Base-by-base conservation (phyloP, 2,113 vertebrate species). In the Phoenicopterus ruber region DNA sequence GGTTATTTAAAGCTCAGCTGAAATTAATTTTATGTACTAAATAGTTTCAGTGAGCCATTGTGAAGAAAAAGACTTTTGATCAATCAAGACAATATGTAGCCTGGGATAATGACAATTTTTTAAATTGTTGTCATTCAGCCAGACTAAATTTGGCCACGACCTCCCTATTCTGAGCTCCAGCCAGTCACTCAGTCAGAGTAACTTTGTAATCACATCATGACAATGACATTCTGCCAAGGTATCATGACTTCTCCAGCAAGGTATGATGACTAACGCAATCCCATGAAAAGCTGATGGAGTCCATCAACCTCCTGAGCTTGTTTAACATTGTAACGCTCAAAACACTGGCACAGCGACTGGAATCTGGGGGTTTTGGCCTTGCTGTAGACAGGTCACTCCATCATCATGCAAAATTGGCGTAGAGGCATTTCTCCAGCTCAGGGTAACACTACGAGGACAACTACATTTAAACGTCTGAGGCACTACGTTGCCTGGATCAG, bases 401-500 rank as follows among this genome's bases (percentile, higher is more conserved):
- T 11, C 4, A 1, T 42, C 14, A 9, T 5, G 13, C 10, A 20
- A 59, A 62, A 71, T 0, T 26, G 26, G 40, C 3, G 4, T 5
- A 26, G 58, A 67, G 21, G 11, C 12, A 26, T 38, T 78, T 70
- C 40, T 38, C 20, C 46, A 77, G 32, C 36, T 46, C 29, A 36
- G 1, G 6, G 65, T 2, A 17, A 62, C 13, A 8, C 34, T 46
- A 46, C 3, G 3, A 62, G 61, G 26, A 55, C 12, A 18, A n/a
- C 24, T 22, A 42, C 6, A 3, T 52, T 88, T 46, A 40, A 71
- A 67, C 8, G 42, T 28, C 46, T 16, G 32, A 62, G 42, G 22
- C 40, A 44, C 9, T 55, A 3, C 0, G 0, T 24, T 40, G n/a
- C 10, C 31, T 32, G 32, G 40, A n/a, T 16, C 26, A 1, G 24